Evolutionary conservation across 1,140 invertebrate species (phyloP), one percentile per base, ranked within the genome.

Genomic region (Apocrypta bakeri): DNA sequence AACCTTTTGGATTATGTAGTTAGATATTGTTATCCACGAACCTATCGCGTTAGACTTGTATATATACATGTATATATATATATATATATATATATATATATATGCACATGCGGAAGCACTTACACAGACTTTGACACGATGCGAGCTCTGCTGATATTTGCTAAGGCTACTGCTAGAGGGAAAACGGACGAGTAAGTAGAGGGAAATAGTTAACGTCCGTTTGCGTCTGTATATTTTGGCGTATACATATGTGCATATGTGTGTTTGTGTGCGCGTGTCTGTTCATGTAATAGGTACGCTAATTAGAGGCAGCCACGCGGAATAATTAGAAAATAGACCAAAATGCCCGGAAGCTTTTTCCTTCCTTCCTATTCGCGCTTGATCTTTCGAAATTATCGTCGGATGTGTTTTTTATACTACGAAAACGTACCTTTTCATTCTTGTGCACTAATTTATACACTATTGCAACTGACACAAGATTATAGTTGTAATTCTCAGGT

Each of bases 321-420:
- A 87, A 87, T 87, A 87, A 86, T 87, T 87, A 87, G 85, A 86
- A 86, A 87, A 87, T 87, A 87, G 85, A 85, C 85, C 76, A 82
- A 87, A 85, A 82, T 79, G 83, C 84, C 78, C 61, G 56, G 56
- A 63, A 66, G 69, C n/a, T 72, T 78, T 66, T 68, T 48, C 61
- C 33, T n/a, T 37, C 63, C 61, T 56, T 17, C 72, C 17, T 12
- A 1, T 0, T n/a, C 37, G 14, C 61, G 1, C 25, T 64, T 24
- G 61, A n/a, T 29, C 24, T 21, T 63, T 33, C 27, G 40, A 27
- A 63, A 63, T 75, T 63, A 63, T 63, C 61, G 17, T 66, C 63
- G 12, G 9, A 56, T 17, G 17, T 12, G 48, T 56, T 42, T 63
- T 63, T 63, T 63, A 1, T 61, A 61, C 17, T 61, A 14, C 56